Base-by-base conservation (phyloP, 1,140 invertebrate species). In the Lethrus apterus region DNA sequence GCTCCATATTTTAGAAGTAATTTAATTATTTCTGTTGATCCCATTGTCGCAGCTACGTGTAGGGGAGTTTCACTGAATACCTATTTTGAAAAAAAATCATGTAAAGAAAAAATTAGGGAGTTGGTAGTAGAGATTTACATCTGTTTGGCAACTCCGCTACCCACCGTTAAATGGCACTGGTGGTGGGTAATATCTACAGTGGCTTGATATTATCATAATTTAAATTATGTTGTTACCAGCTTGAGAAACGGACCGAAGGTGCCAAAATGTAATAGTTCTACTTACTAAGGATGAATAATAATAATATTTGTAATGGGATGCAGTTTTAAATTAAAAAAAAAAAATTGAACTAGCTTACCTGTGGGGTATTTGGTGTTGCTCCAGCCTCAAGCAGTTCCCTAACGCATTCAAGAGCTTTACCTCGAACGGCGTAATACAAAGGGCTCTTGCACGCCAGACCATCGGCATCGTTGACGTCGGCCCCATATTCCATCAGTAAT, bases 1-100 rank as follows among this genome's bases (percentile, higher is more conserved):
- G 86, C 86, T 14, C 84, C 84, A 47, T 83, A 71, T 38, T 71
- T 72, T 19, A 89, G 65, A 2, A 89, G 66, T 13, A 89, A 57
- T 57, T 79, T 77, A 2, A 86, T 70, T 57, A 83, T 84, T 40
- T 70, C 68, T 0, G 75, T 68, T 19, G 78, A 78, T 5, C 87
- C 87, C 21, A 85, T 66, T 31, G 81, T 76, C 11, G 85, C 81
- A 7, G 87, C 86, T 2, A 89, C 79, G 51, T 91, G 88, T 3
- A 93, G 63, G 0, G 88, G 86, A 0, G 87, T 89, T 69, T 89
- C 86, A 3, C 82, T 87, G 52, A 80, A 87, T 17, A 86, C 79
- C 76, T 81, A 45, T n/a, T 44, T 32, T 34, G 11, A 44, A 33
- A n/a, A 33, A n/a, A n/a, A n/a, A 10, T 17, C 14, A 9, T 11